A percentile compares a stretch with the other conserved stretches of the same genome.
Conservation (phyloP, 35 echinoderm and acorn worm species). For the Lytechinus variegatus region DNA sequence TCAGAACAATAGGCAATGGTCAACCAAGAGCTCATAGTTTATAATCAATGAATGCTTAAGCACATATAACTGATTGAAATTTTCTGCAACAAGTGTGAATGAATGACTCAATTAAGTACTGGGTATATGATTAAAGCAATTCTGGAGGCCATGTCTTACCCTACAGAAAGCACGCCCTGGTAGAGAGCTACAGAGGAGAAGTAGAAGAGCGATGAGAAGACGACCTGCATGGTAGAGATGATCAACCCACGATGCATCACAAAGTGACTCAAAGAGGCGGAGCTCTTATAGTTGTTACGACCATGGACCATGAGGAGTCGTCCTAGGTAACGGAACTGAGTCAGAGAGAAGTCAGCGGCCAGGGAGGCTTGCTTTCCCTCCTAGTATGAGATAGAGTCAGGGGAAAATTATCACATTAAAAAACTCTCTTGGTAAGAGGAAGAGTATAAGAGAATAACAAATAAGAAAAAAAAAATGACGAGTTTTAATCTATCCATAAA, state of each 20-base stretch:
- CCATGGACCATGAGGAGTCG: constrained; percentile 93
- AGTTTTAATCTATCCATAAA: too few species aligned
- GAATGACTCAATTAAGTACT: too few species aligned
- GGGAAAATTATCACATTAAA: background rate
- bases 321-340: constrained; percentile 90
- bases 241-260: constrained; percentile 99
- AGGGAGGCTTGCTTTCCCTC: constrained; percentile 96
- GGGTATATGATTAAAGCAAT: too few species aligned
- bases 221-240: constrained; percentile 97
- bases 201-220: constrained; percentile 98
- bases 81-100: too few species aligned
- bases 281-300: constrained; percentile 97
- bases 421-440: too few species aligned
- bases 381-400: constrained; percentile 26
- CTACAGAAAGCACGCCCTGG: constrained; percentile 95
- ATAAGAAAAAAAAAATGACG: too few species aligned
- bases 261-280: constrained; percentile 95
- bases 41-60: too few species aligned
- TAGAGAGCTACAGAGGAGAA: constrained; percentile 97
- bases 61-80: too few species aligned
- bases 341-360: constrained; percentile 96
- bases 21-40: too few species aligned
- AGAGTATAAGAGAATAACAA: too few species aligned
- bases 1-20: too few species aligned
- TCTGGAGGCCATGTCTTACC: constrained; percentile 51